A percentile compares a stretch with the other conserved stretches of the same genome.
Evolutionary conservation across 2,888 invertebrate genomes (phyloP).

Genomic region (Heliconius ismenius): DNA sequence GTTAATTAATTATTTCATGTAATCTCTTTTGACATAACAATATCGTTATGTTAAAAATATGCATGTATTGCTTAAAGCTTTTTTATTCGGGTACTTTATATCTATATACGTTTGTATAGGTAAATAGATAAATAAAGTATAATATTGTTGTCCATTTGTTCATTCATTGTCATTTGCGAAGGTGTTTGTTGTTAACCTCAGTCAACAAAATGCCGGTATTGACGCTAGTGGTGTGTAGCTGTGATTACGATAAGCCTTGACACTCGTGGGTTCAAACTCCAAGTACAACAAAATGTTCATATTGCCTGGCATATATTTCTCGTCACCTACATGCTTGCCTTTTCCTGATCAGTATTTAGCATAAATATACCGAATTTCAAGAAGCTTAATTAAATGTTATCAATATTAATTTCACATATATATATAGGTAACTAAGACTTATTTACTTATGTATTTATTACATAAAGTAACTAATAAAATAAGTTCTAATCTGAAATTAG

Average conservation of each 20-base stretch:
- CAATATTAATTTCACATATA: not conserved
- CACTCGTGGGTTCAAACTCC: conserved; percentile 11
- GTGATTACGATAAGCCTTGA: conserved; percentile 12
- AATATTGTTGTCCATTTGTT: not conserved
- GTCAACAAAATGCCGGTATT: conserved; percentile 3
- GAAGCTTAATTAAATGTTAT: not conserved
- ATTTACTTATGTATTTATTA: not conserved
- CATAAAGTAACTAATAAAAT: not conserved
- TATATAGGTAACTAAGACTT: too few relatives aligned
- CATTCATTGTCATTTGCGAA: not conserved
- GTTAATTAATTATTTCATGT: conserved; percentile 2
- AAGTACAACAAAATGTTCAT: conserved; percentile 17
- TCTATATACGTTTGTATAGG: not conserved
- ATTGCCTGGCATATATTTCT: not conserved
- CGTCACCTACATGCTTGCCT: not conserved
- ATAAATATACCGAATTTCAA: not conserved
- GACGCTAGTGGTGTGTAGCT: not conserved
- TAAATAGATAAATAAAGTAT: not conserved
- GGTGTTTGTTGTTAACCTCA: conserved; percentile 1
- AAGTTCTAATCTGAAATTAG: not conserved
- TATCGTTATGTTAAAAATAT: not conserved
- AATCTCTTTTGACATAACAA: conserved; percentile 1
- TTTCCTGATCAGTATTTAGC: not conserved
- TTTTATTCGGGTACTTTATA: not conserved
- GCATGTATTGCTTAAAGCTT: not conserved